Evolutionary conservation across 2,113 vertebrate genomes (phyloP).

Genomic region (Pterophyllum scalare): DNA sequence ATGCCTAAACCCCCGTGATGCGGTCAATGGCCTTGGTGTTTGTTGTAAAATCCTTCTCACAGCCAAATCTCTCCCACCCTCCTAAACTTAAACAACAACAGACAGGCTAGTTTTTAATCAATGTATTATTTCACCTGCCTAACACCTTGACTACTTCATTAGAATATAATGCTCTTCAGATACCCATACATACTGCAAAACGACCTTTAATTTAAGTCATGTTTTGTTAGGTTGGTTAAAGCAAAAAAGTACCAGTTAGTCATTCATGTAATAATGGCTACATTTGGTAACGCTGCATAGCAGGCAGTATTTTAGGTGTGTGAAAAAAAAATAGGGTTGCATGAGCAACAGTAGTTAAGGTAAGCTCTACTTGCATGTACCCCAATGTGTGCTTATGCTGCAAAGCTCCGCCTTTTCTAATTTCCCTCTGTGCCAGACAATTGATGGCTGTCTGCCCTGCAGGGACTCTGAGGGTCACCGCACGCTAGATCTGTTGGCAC

Average conservation of each 20-base stretch:
- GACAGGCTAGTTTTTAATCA: neutral
- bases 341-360: neutral
- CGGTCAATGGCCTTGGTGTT: slow-evolving; percentile 45
- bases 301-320: neutral
- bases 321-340: neutral
- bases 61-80: neutral
- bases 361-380: slow-evolving; percentile 1
- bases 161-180: neutral
- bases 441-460: slow-evolving; percentile 31
- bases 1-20: slow-evolving; percentile 16
- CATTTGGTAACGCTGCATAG: neutral
- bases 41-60: slow-evolving; percentile 17
- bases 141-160: neutral
- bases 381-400: slow-evolving; percentile 13
- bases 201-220: neutral
- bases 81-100: neutral
- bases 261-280: neutral
- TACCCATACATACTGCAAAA: neutral
- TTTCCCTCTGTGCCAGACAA: slow-evolving; percentile 23
- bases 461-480: slow-evolving; percentile 35
- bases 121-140: neutral
- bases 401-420: slow-evolving; percentile 12
- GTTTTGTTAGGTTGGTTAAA: neutral
- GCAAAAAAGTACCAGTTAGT: neutral
- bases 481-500: slow-evolving; percentile 34